Conservation (phyloP, 2,113 vertebrate species). For the Pygoscelis adeliae region DNA sequence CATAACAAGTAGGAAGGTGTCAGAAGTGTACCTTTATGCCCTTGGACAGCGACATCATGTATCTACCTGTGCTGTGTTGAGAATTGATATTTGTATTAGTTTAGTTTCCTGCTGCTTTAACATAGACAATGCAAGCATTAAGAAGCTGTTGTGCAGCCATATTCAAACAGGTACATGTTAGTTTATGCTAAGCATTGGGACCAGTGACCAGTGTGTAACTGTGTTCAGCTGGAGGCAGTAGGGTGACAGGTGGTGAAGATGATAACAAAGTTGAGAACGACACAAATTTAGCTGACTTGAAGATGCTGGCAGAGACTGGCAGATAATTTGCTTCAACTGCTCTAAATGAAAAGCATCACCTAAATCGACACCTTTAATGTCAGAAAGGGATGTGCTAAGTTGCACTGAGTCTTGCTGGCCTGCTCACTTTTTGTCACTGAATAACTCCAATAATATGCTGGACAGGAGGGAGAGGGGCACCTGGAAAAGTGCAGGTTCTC, state of each 20-base stretch:
- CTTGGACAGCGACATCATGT: fast-evolving
- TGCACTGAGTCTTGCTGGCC: background rate
- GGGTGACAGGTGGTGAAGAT: background rate
- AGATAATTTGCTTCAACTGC: background rate
- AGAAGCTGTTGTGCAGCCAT: background rate
- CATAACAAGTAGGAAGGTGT: background rate
- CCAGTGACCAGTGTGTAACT: background rate
- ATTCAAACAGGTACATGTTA: background rate
- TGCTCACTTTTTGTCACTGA: background rate
- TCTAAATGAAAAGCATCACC: background rate
- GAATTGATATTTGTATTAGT: background rate
- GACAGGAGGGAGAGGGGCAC: background rate
- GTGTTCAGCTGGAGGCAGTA: background rate
- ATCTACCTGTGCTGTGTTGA: background rate
- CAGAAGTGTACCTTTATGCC: background rate
- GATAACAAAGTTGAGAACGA: background rate
- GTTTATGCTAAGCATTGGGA: background rate
- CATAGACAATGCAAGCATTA: background rate
- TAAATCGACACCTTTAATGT: background rate
- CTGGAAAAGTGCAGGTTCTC: background rate
- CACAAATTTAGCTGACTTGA: background rate
- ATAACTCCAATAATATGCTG: background rate
- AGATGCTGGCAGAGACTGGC: background rate
- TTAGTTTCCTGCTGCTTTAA: background rate
- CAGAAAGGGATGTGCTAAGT: background rate